Base-by-base conservation (phyloP, 1,140 invertebrate species). In the Nasonia longicornis region DNA sequence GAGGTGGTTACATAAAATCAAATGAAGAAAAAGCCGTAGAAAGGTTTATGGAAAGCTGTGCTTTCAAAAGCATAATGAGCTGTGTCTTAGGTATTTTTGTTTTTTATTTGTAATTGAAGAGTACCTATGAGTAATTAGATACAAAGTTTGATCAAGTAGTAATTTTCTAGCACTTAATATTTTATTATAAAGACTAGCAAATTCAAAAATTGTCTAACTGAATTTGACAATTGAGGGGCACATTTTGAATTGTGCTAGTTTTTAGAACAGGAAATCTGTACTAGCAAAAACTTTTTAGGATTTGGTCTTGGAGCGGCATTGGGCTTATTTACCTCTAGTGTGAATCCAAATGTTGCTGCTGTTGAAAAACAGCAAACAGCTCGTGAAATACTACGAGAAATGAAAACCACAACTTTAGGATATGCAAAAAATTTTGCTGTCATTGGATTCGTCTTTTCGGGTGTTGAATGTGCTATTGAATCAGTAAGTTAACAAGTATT, bases 371-470 rank as follows among this genome's bases (percentile, higher is more conserved):
- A 94, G 85, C 97, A 97, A 91, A 95, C 95, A 16, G 96, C 95
- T 0, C 89, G 94, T 84, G 94, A 97, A 91, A 95, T 98, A 69
- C 93, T 98, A 80, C 90, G 93, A 67, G 98, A 99, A 91, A 98
- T 99, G 97, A 97, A 96, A 91, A 92, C 91, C 0, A 95, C 97
- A 8, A 97, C 97, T 74, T 88, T 97, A 64, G 94, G 96, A 76
- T 98, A 99, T 91, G 98, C 96, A 0, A 99, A 99, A 91, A 99
- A 99, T 90, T 99, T 99, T 94, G 98, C 98, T 26, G 92, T 98
- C 70, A 93, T 99, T 84, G 98, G 98, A 78, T 94, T 95, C 29
- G 93, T 99, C 72, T 99, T 99, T 92, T 95, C 98, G 45, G 96
- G 94, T 10, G 94, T 98, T 12, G 98, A 99, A 91, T 99, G 98